Conservation (phyloP, 2,113 vertebrate genomes). For the Calyptommatus sinebrachiatus region DNA sequence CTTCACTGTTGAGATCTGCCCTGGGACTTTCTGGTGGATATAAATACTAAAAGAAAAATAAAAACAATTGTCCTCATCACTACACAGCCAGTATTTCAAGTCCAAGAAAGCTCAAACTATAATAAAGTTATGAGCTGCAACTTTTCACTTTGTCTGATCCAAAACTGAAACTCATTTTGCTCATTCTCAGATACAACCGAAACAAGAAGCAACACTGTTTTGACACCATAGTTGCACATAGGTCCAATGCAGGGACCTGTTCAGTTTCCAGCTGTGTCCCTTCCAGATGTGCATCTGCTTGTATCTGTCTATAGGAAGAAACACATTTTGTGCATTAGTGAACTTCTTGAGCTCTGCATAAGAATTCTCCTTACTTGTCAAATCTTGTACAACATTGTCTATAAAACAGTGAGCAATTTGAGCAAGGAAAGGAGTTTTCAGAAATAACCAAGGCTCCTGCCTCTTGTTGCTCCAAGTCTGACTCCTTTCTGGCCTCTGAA, state of each 20-base stretch:
- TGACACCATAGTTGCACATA: not conserved
- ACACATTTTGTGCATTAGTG: not conserved
- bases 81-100: not conserved
- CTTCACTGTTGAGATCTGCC: no score
- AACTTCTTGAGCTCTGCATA: not conserved
- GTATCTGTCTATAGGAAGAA: not conserved
- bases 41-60: no score
- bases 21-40: no score
- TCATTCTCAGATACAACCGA: not conserved
- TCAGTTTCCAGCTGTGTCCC: not conserved
- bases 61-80: no score
- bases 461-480: not conserved
- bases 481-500: not conserved
- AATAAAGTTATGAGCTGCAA: not conserved
- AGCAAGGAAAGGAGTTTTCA: not conserved
- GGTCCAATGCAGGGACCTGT: not conserved
- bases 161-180: not conserved
- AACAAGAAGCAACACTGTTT: not conserved
- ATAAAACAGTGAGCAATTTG: not conserved
- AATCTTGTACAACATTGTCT: not conserved
- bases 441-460: not conserved
- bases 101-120: not conserved
- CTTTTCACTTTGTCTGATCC: not conserved
- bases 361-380: not conserved
- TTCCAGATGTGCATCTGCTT: not conserved